phyloP scores from a whole-genome alignment of 2,113 vertebrate species.

The Riparia riparia region DNA sequence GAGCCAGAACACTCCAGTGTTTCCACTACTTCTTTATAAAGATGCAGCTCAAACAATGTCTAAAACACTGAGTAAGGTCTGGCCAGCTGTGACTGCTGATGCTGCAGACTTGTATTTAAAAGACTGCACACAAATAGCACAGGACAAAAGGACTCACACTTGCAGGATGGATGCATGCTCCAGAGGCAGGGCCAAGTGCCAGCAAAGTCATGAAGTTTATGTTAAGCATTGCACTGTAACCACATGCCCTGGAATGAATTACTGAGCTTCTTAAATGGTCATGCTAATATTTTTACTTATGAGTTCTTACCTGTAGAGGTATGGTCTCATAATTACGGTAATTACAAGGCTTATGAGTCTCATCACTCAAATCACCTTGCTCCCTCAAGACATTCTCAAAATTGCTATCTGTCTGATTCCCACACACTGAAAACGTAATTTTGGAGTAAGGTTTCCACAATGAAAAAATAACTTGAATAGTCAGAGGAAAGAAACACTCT shows the following conservation, averaged over 20 bases:
- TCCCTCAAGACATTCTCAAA: slow-evolving; percentile 69
- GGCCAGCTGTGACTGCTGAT: neutral
- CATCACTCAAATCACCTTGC: slow-evolving; percentile 58
- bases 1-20: neutral
- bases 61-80: neutral
- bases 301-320: slow-evolving; percentile 68
- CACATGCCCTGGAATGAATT: slow-evolving; percentile 57
- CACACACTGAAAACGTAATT: slow-evolving; percentile 37
- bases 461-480: neutral
- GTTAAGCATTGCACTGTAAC: slow-evolving; percentile 17
- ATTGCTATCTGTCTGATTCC: slow-evolving; percentile 62
- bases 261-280: slow-evolving; percentile 51
- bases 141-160: neutral
- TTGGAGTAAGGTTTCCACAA: neutral
- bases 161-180: neutral
- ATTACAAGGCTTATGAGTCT: slow-evolving; percentile 69
- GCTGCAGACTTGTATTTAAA: neutral
- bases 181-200: neutral
- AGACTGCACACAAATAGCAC: neutral
- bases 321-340: slow-evolving; percentile 69
- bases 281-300: slow-evolving; percentile 71
- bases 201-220: slow-evolving; percentile 5
- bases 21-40: neutral
- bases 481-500: neutral
- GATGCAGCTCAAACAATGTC: neutral